These are phyloP conservation scores for Sisor rabdophorus DNA, from an alignment of 2,113 vertebrate genomes.

Conservation along the genomic window DNA sequence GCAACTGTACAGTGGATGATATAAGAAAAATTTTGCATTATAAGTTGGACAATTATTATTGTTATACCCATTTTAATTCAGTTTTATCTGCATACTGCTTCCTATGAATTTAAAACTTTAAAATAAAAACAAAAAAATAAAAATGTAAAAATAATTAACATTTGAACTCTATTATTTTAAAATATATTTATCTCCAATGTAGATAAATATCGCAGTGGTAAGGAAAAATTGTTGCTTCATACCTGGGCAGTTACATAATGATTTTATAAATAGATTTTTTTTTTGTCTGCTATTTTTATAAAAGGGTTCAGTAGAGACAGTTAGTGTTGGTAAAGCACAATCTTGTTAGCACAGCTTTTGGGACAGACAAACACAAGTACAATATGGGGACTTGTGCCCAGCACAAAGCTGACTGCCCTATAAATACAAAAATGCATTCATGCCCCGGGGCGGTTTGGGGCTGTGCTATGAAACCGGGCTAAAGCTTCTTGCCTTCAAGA, in stretches of 20 bases:
- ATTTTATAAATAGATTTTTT: slow-evolving; percentile 7
- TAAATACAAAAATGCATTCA: slow-evolving; percentile 70
- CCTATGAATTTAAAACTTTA: no score
- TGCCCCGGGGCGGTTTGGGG: slow-evolving; percentile 70
- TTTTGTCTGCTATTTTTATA: slow-evolving; percentile 32
- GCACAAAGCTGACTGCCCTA: slow-evolving; percentile 47
- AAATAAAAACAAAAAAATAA: no score
- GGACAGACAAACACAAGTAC: slow-evolving; percentile 32
- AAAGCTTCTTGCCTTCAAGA: slow-evolving; percentile 63
- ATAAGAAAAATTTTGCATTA: no score
- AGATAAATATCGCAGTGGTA: no score
- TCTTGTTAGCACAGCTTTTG: slow-evolving; percentile 20
- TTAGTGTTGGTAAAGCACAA: slow-evolving; percentile 29
- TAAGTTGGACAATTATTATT: no score
- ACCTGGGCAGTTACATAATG: slow-evolving; percentile 32
- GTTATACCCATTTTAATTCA: no score
- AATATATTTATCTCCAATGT: no score
- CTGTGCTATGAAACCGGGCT: slow-evolving; percentile 68
- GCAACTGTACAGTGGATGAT: no score
- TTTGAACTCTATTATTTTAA: no score
- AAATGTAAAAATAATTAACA: no score
- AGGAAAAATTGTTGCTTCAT: slow-evolving; percentile 7
- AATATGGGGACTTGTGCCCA: slow-evolving; percentile 39
- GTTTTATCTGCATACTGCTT: no score
- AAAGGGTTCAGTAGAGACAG: slow-evolving; percentile 9